These are phyloP conservation scores for Andinoacara biseriatus DNA, from an alignment of 2,113 vertebrate genomes.

Conservation along the genomic window DNA sequence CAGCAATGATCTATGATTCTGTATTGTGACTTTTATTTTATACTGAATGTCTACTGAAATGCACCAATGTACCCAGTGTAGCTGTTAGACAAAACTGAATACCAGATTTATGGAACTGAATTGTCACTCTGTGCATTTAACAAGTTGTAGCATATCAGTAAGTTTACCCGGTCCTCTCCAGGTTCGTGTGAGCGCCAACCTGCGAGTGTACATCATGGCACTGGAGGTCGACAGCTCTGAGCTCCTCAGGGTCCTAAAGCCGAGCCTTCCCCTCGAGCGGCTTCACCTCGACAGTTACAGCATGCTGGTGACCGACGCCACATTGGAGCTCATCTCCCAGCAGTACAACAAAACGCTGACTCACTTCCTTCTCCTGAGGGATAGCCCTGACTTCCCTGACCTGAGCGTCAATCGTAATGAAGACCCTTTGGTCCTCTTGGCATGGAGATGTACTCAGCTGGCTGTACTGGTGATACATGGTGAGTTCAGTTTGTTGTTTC, in stretches of 20 bases:
- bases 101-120: background rate
- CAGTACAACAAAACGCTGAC: constrained; percentile 98
- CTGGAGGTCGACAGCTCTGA: constrained; percentile 93
- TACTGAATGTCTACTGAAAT: too few species aligned
- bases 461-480: constrained; percentile 87
- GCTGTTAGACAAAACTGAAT: too few species aligned
- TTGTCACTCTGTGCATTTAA: background rate
- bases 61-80: too few species aligned
- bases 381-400: constrained; percentile 93
- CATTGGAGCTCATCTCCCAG: constrained; percentile 95
- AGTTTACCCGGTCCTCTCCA: background rate
- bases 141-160: background rate
- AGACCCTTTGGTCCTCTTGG: constrained; percentile 94
- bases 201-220: constrained; percentile 96
- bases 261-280: constrained; percentile 95
- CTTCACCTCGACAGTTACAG: constrained; percentile 97
- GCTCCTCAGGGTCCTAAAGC: constrained; percentile 95
- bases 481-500: constrained; percentile 35
- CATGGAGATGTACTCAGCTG: constrained; percentile 96
- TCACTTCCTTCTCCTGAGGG: constrained; percentile 96
- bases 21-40: background rate
- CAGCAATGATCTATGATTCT: background rate
- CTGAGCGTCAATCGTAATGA: constrained; percentile 95
- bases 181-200: constrained; percentile 88
- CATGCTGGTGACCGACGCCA: constrained; percentile 89